Evolutionary conservation across 2,797 vertebrate genomes (phyloP).

Genomic region (Atherinosoma microstoma): DNA sequence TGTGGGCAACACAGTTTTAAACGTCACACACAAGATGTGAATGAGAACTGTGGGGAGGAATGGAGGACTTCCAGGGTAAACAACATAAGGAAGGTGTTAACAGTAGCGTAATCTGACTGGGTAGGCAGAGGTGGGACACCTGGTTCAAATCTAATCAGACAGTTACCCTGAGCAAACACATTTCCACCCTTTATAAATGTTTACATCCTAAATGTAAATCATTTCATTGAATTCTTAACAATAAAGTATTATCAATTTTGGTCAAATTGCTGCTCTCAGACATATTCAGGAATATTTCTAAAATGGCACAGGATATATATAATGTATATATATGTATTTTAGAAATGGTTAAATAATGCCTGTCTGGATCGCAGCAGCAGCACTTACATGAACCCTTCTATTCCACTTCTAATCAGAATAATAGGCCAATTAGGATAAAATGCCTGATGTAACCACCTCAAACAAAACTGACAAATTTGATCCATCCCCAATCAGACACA

Average conservation of each 20-base stretch:
- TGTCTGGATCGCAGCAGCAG: background rate
- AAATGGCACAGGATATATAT: background rate
- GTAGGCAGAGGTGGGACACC: slow-evolving; percentile 72
- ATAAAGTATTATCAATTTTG: background rate
- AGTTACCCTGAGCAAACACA: slow-evolving; percentile 60
- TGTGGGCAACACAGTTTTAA: slow-evolving; percentile 39
- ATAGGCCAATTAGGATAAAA: background rate
- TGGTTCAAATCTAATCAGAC: slow-evolving; percentile 78
- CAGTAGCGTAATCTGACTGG: slow-evolving; percentile 73
- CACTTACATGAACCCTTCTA: background rate
- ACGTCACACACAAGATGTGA: slow-evolving; percentile 27
- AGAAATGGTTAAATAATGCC: background rate
- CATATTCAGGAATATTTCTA: background rate
- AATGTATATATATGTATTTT: background rate
- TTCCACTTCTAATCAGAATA: background rate
- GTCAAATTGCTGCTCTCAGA: background rate
- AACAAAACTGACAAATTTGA: background rate
- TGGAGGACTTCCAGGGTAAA: slow-evolving; percentile 71
- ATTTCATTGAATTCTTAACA: background rate
- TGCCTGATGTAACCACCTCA: background rate
- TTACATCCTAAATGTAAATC: slow-evolving; percentile 50
- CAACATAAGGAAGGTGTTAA: slow-evolving; percentile 83
- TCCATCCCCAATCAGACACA: background rate
- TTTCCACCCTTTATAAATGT: slow-evolving; percentile 70
- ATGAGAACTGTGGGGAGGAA: slow-evolving; percentile 32